A percentile compares a stretch with the other conserved stretches of the same genome.
These are phyloP conservation scores for Nothocercus julius DNA, from an alignment of 2,113 vertebrate genomes.

Conservation along the genomic window DNA sequence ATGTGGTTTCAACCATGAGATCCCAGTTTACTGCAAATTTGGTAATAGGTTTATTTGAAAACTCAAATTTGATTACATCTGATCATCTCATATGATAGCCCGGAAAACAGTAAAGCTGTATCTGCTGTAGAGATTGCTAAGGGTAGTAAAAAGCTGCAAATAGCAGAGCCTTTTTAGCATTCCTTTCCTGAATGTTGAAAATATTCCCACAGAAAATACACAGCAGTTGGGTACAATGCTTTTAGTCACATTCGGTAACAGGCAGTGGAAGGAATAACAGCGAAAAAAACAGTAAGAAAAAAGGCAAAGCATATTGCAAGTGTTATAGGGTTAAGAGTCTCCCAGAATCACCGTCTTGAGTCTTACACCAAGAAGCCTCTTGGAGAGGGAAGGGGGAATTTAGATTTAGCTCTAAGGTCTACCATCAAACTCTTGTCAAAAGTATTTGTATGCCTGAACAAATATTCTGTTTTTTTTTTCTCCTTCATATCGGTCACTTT, in stretches of 20 bases:
- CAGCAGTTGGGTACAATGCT: not conserved
- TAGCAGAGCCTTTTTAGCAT: conserved; percentile 41
- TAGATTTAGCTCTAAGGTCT: not conserved
- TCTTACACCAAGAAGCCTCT: not conserved
- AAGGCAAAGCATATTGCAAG: not conserved
- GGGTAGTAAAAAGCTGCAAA: conserved; percentile 17
- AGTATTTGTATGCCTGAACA: not conserved
- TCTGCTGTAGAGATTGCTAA: not conserved
- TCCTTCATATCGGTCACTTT: not conserved
- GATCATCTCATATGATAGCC: not conserved
- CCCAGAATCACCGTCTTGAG: not conserved
- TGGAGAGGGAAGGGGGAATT: not conserved
- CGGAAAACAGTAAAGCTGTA: not conserved
- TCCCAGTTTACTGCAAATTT: conserved; percentile 42
- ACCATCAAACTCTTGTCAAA: not conserved
- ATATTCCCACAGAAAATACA: conserved; percentile 30
- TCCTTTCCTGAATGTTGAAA: conserved; percentile 7
- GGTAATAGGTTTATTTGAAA: conserved; percentile 49
- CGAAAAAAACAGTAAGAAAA: not conserved
- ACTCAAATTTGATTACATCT: conserved; percentile 25
- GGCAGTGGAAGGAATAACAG: not conserved
- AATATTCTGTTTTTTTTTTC: not conserved
- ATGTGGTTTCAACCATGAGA: conserved; percentile 10
- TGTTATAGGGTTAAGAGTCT: not conserved
- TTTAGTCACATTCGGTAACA: not conserved